A percentile compares a stretch with the other conserved stretches of the same genome.
Evolutionary conservation across 2,888 invertebrate species (phyloP).

Genomic region (Epirrhoe alternata): DNA sequence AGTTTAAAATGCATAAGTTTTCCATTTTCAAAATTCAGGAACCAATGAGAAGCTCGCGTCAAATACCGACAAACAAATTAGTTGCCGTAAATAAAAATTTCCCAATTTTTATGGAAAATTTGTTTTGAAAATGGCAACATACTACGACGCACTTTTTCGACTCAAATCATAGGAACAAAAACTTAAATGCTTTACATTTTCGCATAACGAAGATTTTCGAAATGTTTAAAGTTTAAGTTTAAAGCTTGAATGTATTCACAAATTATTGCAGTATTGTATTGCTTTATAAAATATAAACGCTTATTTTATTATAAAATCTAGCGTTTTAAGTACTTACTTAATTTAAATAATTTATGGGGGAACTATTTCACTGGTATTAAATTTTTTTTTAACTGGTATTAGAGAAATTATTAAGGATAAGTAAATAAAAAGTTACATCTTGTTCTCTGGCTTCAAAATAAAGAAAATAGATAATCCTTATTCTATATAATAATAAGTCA

Average conservation of each 20-base stretch:
- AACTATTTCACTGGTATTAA: conserved; percentile 12
- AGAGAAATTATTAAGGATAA: conserved; percentile 14
- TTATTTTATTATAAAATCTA: conserved; percentile 36
- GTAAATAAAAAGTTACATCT: conserved; percentile 20
- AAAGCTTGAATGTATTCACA: conserved; percentile 18
- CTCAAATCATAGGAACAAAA: conserved; percentile 22
- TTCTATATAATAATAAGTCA: conserved; percentile 68
- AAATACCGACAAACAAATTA: conserved; percentile 13
- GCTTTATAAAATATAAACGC: conserved; percentile 31
- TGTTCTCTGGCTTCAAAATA: conserved; percentile 35
- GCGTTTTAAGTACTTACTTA: conserved; percentile 22
- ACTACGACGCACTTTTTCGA: conserved; percentile 6
- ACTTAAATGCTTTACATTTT: conserved; percentile 19
- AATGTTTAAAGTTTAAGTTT: conserved; percentile 12
- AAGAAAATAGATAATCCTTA: conserved; percentile 52
- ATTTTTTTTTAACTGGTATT: conserved; percentile 16
- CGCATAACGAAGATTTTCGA: conserved; percentile 8
- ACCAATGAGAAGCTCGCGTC: conserved; percentile 42
- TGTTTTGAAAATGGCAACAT: conserved; percentile 23
- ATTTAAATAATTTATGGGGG: conserved; percentile 2
- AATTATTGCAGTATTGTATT: conserved; percentile 35
- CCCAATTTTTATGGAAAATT: conserved; percentile 15
- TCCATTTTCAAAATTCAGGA: conserved; percentile 41
- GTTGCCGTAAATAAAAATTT: conserved; percentile 11
- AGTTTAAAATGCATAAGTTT: conserved; percentile 39